phyloP scores from a whole-genome alignment of 2,797 vertebrate species.

The Halcyon leucocephala region DNA sequence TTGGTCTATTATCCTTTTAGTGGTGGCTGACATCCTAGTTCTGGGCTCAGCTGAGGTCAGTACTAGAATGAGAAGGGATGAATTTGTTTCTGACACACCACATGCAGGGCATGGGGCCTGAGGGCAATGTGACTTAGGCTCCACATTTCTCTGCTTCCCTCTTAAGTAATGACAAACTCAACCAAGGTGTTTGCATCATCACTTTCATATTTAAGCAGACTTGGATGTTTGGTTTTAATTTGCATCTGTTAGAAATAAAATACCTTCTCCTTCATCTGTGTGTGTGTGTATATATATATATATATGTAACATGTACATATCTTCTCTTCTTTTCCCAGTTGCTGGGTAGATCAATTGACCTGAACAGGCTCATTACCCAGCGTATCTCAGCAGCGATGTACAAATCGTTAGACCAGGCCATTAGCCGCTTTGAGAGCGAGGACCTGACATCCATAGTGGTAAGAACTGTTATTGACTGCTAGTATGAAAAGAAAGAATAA shows the following conservation, averaged over 20 bases:
- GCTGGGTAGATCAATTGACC: constrained; percentile 89
- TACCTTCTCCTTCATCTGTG: background rate
- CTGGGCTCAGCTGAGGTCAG: background rate
- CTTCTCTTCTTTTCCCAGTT: constrained; percentile 73
- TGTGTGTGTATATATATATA: background rate
- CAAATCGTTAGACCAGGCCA: constrained; percentile 91
- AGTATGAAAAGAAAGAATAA: background rate
- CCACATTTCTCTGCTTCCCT: background rate
- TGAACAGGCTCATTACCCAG: constrained; percentile 92
- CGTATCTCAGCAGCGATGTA: constrained; percentile 92
- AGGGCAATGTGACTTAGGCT: background rate
- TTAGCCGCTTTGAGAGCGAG: constrained; percentile 93
- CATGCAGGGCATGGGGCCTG: background rate
- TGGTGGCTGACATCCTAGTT: background rate
- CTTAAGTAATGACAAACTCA: background rate
- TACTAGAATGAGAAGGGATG: background rate
- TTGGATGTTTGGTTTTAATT: background rate
- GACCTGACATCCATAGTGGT: constrained; percentile 93
- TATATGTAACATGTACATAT: background rate
- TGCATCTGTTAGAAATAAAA: background rate
- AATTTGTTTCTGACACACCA: background rate
- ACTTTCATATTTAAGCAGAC: background rate
- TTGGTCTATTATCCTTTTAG: background rate
- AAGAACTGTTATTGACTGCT: constrained; percentile 33
- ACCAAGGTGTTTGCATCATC: accelerated